These are phyloP conservation scores for Hedychridium roseum DNA, from an alignment of 2,888 invertebrate genomes.

Conservation along the genomic window DNA sequence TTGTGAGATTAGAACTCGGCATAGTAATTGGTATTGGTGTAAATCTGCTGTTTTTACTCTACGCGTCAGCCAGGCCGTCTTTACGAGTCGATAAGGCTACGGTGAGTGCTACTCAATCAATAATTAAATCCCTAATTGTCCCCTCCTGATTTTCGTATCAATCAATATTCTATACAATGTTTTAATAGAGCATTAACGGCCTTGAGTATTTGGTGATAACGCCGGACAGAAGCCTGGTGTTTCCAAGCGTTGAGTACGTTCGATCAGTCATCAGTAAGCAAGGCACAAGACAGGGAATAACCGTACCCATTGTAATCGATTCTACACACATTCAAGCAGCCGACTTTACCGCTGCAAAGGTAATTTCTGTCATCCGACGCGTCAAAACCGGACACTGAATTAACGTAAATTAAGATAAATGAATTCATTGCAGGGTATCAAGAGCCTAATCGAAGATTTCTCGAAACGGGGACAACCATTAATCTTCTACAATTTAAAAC, in stretches of 20 bases:
- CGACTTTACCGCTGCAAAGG: conserved; percentile 74
- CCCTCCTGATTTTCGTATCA: conserved; percentile 2
- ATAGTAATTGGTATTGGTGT: conserved; percentile 73
- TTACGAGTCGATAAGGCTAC: conserved; percentile 68
- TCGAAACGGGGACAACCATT: conserved; percentile 68
- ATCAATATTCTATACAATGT: background rate
- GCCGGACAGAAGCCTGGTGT: conserved; percentile 71
- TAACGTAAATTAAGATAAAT: background rate
- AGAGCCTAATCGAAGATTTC: conserved; percentile 69
- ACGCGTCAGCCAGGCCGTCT: conserved; percentile 72
- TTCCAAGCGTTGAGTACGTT: conserved; percentile 74
- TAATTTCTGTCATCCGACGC: too few species aligned
- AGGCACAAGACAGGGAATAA: conserved; percentile 69
- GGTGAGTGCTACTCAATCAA: conserved; percentile 61
- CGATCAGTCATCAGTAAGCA: conserved; percentile 78
- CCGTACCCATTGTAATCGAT: conserved; percentile 70
- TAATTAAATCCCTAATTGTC: background rate
- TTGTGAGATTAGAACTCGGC: conserved; percentile 73
- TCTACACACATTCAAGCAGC: conserved; percentile 72
- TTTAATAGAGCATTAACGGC: conserved; percentile 65
- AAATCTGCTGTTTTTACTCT: conserved; percentile 70
- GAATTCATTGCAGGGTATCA: conserved; percentile 68
- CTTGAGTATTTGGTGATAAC: conserved; percentile 69
- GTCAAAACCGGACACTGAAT: too few species aligned
- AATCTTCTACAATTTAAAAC: conserved; percentile 69